A percentile compares a stretch with the other conserved stretches of the same genome.
phyloP scores from a whole-genome alignment of 2,888 invertebrate species.

The Epiblema foenella region DNA sequence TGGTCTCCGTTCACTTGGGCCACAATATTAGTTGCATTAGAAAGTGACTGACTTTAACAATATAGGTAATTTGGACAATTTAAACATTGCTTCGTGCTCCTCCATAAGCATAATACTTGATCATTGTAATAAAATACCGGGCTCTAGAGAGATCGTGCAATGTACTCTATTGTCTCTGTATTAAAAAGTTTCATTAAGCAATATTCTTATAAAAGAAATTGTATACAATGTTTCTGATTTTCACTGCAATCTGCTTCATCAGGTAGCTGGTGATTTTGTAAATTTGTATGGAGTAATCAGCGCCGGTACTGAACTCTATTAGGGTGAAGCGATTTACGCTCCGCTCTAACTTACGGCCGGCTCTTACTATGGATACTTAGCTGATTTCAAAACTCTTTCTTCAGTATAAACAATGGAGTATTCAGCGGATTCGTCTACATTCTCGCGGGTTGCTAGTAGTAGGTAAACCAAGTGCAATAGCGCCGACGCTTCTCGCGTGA shows the following conservation, averaged over 20 bases:
- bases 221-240: neutral
- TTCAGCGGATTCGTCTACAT: too few species aligned
- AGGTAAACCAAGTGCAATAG: too few species aligned
- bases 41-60: conserved; percentile 67
- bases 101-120: conserved; percentile 47
- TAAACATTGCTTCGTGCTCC: conserved; percentile 58
- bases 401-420: too few species aligned
- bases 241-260: neutral
- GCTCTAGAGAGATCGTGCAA: conserved; percentile 33
- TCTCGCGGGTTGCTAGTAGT: too few species aligned
- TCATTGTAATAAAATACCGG: conserved; percentile 42
- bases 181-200: conserved; percentile 6
- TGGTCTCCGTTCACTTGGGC: conserved; percentile 46
- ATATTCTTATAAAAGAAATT: neutral
- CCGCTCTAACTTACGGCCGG: too few species aligned
- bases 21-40: conserved; percentile 60
- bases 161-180: conserved; percentile 13
- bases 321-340: too few species aligned
- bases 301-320: too few species aligned
- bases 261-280: too few species aligned
- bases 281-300: too few species aligned
- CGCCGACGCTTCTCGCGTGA: too few species aligned
- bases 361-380: too few species aligned
- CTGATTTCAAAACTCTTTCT: too few species aligned
- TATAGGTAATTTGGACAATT: conserved; percentile 69